phyloP scores from a whole-genome alignment of 2,113 vertebrate species.

The Heterotis niloticus region DNA sequence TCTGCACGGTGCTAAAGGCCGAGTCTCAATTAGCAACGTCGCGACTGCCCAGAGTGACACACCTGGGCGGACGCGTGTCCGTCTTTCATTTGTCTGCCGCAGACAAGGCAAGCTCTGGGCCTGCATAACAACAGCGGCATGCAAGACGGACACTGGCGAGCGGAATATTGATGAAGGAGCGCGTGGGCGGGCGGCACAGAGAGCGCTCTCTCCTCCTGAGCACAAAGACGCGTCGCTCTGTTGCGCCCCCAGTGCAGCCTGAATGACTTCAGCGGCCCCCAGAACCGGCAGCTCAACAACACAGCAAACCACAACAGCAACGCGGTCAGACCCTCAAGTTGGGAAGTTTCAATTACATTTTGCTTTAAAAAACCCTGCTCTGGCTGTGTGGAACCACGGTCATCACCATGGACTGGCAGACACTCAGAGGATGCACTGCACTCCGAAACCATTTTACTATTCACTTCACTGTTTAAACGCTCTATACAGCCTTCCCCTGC shows the following conservation, averaged over 20 bases:
- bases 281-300: not conserved
- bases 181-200: constrained; percentile 6
- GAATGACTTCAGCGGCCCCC: not conserved
- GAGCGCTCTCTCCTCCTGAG: not conserved
- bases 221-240: not conserved
- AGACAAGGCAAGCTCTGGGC: not conserved
- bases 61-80: not conserved
- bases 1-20: too few relatives aligned
- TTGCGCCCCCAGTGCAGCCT: not conserved
- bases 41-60: not conserved
- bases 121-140: not conserved
- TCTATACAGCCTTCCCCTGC: too few relatives aligned
- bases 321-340: not conserved
- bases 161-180: constrained; percentile 18
- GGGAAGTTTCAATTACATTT: not conserved
- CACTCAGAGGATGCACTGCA: not conserved
- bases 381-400: not conserved
- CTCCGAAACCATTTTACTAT: too few relatives aligned
- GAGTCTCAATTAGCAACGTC: not conserved
- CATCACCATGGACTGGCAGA: not conserved
- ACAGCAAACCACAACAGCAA: too few relatives aligned
- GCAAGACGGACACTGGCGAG: not conserved
- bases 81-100: not conserved
- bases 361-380: not conserved
- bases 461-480: too few relatives aligned